Conservation (phyloP, 2,797 vertebrate species). For the Echiichthys vipera region DNA sequence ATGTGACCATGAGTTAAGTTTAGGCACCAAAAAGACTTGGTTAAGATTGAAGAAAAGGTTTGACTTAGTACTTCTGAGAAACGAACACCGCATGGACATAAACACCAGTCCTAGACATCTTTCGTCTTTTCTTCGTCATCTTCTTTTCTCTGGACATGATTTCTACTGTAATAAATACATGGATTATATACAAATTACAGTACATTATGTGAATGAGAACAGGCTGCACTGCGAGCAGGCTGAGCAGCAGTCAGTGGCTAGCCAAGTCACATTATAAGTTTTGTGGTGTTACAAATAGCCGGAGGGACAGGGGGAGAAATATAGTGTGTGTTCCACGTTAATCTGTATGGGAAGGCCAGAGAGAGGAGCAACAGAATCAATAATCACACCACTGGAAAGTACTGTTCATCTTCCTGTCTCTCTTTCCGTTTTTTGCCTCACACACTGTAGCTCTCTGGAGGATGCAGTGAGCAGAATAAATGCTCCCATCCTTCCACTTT, state of each 20-base stretch:
- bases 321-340: constrained; percentile 44
- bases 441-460: constrained; percentile 29
- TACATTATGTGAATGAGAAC: no score
- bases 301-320: constrained; percentile 29
- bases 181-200: no score
- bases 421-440: constrained; percentile 16
- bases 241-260: constrained; percentile 20
- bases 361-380: constrained; percentile 52
- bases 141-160: no score
- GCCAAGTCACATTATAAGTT: constrained; percentile 34
- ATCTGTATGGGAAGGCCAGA: constrained; percentile 45
- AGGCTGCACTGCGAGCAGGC: no score
- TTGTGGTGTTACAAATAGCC: constrained; percentile 39
- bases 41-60: no score
- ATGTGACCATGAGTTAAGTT: no score
- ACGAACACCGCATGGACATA: no score
- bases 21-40: no score
- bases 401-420: constrained; percentile 8
- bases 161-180: no score
- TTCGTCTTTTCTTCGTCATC: no score
- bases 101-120: no score
- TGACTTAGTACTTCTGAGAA: no score
- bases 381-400: constrained; percentile 47
- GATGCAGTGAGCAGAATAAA: constrained; percentile 40
- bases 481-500: constrained; percentile 1